phyloP scores from a whole-genome alignment of 2,797 vertebrate species.

The Tangara arthus region DNA sequence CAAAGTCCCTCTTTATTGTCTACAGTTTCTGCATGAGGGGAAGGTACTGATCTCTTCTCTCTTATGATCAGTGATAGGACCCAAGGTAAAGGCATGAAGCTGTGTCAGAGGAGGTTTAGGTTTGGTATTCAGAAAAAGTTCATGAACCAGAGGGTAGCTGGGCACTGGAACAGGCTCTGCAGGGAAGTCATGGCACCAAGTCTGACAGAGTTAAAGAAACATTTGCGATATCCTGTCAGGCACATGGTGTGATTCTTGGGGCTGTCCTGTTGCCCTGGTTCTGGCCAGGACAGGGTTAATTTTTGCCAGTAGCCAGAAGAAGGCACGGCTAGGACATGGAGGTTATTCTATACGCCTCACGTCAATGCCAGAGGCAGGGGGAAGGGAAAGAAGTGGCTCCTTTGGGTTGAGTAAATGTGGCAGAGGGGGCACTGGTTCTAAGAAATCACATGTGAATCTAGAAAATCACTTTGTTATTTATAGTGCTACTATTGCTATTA shows the following conservation, averaged over 20 bases:
- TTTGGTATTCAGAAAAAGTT: neutral
- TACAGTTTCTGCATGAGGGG: neutral
- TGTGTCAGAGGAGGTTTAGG: neutral
- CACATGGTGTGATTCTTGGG: neutral
- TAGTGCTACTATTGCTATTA: neutral
- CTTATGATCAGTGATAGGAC: no score
- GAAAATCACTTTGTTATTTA: no score
- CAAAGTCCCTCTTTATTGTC: neutral
- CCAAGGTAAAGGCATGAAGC: neutral
- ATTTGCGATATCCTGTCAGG: neutral
- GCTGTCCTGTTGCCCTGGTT: neutral
- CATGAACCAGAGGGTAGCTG: neutral
- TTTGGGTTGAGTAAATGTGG: neutral
- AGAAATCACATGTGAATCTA: neutral
- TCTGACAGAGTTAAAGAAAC: neutral
- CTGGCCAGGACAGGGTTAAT: neutral
- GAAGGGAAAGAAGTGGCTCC: accelerated
- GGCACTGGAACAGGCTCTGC: neutral
- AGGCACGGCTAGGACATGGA: neutral
- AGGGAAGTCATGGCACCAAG: neutral
- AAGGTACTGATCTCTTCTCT: neutral
- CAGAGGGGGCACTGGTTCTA: neutral
- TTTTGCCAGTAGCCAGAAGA: neutral
- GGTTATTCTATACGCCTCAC: neutral
- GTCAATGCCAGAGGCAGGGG: neutral